These are phyloP conservation scores for Cladopsammia gracilis DNA, from an alignment of 64 coral and sea anemone species.

Conservation along the genomic window DNA sequence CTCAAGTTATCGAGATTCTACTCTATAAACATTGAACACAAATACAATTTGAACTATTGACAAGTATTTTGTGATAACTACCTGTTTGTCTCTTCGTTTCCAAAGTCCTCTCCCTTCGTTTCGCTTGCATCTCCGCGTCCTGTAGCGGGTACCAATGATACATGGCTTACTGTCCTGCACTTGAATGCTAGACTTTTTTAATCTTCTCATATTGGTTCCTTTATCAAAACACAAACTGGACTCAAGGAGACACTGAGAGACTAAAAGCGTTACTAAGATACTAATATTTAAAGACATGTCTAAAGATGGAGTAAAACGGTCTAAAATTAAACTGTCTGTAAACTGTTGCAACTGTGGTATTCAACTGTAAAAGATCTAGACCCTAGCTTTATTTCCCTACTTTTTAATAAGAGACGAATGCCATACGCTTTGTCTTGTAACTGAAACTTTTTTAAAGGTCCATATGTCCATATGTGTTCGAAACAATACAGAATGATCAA, in stretches of 20 bases:
- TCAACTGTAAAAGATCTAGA: no score
- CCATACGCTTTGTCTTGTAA: no score
- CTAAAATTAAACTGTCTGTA: no score
- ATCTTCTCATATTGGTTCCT: not conserved
- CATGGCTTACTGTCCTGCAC: not conserved
- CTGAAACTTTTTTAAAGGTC: no score
- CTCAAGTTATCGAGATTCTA: no score
- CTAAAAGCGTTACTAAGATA: not conserved
- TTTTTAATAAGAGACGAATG: no score
- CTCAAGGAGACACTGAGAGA: not conserved
- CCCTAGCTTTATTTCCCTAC: no score
- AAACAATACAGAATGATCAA: no score
- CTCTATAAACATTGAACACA: no score
- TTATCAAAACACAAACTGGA: not conserved
- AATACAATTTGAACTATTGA: not conserved
- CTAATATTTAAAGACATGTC: not conserved
- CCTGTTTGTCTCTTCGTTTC: not conserved
- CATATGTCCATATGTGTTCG: no score
- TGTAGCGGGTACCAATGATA: not conserved
- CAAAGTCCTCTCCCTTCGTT: not conserved
- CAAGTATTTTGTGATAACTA: not conserved
- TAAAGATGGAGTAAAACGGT: no score
- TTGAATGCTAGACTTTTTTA: not conserved
- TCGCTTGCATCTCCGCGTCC: not conserved
- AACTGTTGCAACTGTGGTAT: no score